These are phyloP conservation scores for Campylomormyrus tamandua DNA, from an alignment of 2,113 vertebrate genomes.

Conservation along the genomic window DNA sequence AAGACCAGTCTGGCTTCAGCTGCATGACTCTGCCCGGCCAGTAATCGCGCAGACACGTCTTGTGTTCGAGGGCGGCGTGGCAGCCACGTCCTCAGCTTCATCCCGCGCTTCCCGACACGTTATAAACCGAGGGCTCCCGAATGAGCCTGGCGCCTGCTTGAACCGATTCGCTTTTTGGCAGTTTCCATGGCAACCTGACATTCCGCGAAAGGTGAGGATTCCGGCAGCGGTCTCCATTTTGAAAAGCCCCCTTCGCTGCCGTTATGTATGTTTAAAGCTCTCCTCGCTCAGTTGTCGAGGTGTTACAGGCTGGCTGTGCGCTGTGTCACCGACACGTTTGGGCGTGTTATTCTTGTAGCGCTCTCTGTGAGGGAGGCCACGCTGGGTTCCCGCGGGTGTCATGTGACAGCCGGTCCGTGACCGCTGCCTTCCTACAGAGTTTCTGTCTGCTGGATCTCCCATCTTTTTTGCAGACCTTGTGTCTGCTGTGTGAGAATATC, in stretches of 20 bases:
- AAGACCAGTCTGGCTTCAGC: neutral
- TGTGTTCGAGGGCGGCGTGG: neutral
- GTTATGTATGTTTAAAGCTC: neutral
- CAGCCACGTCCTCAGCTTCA: neutral
- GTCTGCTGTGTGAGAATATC: neutral
- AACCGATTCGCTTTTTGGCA: conserved; percentile 10
- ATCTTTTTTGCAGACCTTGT: neutral
- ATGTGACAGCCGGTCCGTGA: neutral
- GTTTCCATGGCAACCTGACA: conserved; percentile 37
- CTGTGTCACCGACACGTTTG: neutral
- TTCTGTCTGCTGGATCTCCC: neutral
- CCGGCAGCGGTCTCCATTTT: neutral
- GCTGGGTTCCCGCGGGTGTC: neutral
- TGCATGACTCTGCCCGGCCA: neutral
- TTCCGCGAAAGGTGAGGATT: conserved; percentile 20
- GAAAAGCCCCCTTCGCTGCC: neutral
- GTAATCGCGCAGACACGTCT: neutral
- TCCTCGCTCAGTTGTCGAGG: neutral
- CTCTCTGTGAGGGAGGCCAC: neutral
- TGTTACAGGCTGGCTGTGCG: neutral
- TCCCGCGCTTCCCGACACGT: neutral
- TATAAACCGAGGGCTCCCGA: neutral
- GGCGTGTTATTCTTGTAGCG: neutral
- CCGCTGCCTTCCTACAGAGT: neutral
- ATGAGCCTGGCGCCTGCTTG: neutral